These are phyloP conservation scores for Apoda limacodes DNA, from an alignment of 2,888 invertebrate genomes.

Conservation along the genomic window DNA sequence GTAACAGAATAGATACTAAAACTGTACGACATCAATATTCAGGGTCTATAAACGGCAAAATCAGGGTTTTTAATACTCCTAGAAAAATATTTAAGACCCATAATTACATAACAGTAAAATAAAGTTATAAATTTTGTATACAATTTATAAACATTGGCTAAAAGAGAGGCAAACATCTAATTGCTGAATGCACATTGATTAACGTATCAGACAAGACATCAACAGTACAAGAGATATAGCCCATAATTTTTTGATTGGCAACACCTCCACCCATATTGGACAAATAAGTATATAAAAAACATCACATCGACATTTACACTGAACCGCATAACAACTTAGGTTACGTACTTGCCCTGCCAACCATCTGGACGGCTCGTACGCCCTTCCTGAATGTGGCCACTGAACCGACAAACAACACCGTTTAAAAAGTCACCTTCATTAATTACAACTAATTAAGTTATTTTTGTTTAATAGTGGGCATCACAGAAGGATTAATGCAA, in stretches of 20 bases:
- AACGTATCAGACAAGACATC: conserved; percentile 62
- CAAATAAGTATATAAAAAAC: conserved; percentile 36
- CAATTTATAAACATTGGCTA: conserved; percentile 55
- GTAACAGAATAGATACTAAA: conserved; percentile 48
- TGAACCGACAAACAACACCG: conserved; percentile 71
- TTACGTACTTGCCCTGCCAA: conserved; percentile 98
- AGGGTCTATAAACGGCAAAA: conserved; percentile 29
- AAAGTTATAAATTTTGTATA: conserved; percentile 21
- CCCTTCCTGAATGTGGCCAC: conserved; percentile 99
- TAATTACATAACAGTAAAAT: conserved; percentile 12
- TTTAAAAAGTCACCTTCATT: too few relatives aligned
- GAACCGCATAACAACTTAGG: conserved; percentile 43
- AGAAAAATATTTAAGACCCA: conserved; percentile 39
- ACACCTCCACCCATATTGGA: conserved; percentile 29
- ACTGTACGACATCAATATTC: conserved; percentile 64
- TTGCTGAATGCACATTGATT: conserved; percentile 65
- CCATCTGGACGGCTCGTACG: conserved; percentile 98
- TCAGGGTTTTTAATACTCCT: conserved; percentile 38
- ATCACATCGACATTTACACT: conserved; percentile 62
- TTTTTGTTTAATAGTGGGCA: too few relatives aligned
- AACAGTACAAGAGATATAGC: conserved; percentile 60
- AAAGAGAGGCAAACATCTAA: conserved; percentile 66
- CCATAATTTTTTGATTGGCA: conserved; percentile 42
- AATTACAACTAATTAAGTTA: too few relatives aligned
- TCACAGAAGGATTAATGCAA: too few relatives aligned